Percentiles rank a stretch among this genome's conserved stretches.
Conservation (phyloP, 2,113 vertebrate species). For the mouse (Mus musculus) region GRCm39 chr5:57667501-57668000, state of each 20-base stretch:
- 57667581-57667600: not conserved
- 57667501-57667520: not conserved
- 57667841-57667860: not conserved
- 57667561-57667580: not conserved
- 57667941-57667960: not conserved
- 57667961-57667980: not conserved
- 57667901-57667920: not conserved
- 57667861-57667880: not conserved
- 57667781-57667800: not conserved
- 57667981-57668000: not conserved
- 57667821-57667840: not conserved
- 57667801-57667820: not conserved
- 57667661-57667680: not conserved
- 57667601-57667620: not conserved
- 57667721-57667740: not conserved
- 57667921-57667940: not conserved
- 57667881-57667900: not conserved
- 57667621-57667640: not conserved
- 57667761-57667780: not conserved
- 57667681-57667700: not conserved
- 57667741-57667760: not conserved
- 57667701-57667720: not conserved
- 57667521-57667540: not conserved
- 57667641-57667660: not conserved
- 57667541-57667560: not conserved